phyloP scores from a whole-genome alignment of 1,140 invertebrate genomes.

The Cryptotermes secundus region DNA sequence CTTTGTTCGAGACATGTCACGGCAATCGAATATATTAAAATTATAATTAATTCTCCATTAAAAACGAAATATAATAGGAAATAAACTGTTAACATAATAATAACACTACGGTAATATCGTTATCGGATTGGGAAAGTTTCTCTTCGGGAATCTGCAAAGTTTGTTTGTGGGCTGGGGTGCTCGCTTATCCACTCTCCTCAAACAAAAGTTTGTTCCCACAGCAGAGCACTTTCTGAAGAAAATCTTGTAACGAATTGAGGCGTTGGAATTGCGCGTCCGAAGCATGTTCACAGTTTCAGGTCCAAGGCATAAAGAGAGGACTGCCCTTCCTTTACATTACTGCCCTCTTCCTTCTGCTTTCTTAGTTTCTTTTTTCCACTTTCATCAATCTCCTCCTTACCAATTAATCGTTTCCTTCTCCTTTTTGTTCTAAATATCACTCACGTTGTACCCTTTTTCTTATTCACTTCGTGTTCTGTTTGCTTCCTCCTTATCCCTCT shows the following conservation, averaged over 20 bases:
- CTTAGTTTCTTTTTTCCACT: too few relatives aligned
- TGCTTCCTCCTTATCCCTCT: too few relatives aligned
- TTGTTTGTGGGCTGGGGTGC: background rate
- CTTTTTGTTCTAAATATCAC: too few relatives aligned
- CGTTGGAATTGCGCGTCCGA: too few relatives aligned
- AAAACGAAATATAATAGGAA: background rate
- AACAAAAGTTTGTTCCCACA: background rate
- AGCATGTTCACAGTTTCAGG: too few relatives aligned
- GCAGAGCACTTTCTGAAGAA: background rate
- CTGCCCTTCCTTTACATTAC: too few relatives aligned
- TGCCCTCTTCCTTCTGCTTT: too few relatives aligned
- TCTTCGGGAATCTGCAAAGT: background rate
- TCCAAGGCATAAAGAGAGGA: too few relatives aligned
- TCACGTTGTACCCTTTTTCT: too few relatives aligned
- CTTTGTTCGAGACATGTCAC: background rate
- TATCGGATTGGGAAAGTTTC: background rate
- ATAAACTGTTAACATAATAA: background rate
- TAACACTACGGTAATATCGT: background rate
- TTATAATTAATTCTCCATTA: background rate
- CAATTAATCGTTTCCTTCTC: too few relatives aligned
- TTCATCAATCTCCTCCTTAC: too few relatives aligned
- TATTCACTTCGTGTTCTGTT: too few relatives aligned
- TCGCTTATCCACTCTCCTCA: background rate
- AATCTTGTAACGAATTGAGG: background rate
- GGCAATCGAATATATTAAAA: background rate